Evolutionary conservation across 2,888 invertebrate species (phyloP).

Genomic region (Cotesia congregata): DNA sequence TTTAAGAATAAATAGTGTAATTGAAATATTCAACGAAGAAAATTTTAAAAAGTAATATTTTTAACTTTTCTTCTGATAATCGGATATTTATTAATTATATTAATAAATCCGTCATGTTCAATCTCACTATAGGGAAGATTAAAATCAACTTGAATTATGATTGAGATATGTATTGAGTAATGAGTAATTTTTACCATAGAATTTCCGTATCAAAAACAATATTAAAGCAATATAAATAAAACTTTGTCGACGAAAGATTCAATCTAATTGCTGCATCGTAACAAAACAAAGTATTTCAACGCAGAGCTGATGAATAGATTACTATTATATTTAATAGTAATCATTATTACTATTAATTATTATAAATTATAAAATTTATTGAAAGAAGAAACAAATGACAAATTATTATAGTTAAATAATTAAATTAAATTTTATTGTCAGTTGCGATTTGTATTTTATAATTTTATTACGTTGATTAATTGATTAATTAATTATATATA

Average conservation of each 20-base stretch:
- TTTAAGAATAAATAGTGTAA: neutral
- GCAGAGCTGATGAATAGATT: conserved; percentile 51
- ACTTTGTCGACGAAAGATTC: conserved; percentile 32
- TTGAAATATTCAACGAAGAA: too few relatives aligned
- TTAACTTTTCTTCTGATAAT: too few relatives aligned
- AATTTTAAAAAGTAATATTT: too few relatives aligned
- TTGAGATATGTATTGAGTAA: neutral
- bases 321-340: conserved; percentile 37
- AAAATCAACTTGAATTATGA: neutral
- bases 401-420: neutral
- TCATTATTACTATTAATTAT: conserved; percentile 39
- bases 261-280: conserved; percentile 55
- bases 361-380: conserved; percentile 51
- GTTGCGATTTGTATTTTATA: conserved; percentile 65
- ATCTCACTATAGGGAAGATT: too few relatives aligned
- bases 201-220: conserved; percentile 11
- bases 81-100: too few relatives aligned
- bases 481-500: conserved; percentile 54
- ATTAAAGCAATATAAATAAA: conserved; percentile 52
- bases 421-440: neutral
- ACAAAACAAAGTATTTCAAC: conserved; percentile 53
- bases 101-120: too few relatives aligned
- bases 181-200: conserved; percentile 6
- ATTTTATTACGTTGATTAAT: conserved; percentile 64
- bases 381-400: conserved; percentile 47